These are phyloP conservation scores for Myiotriccus ornatus DNA, from an alignment of 2,797 vertebrate species.

Conservation along the genomic window DNA sequence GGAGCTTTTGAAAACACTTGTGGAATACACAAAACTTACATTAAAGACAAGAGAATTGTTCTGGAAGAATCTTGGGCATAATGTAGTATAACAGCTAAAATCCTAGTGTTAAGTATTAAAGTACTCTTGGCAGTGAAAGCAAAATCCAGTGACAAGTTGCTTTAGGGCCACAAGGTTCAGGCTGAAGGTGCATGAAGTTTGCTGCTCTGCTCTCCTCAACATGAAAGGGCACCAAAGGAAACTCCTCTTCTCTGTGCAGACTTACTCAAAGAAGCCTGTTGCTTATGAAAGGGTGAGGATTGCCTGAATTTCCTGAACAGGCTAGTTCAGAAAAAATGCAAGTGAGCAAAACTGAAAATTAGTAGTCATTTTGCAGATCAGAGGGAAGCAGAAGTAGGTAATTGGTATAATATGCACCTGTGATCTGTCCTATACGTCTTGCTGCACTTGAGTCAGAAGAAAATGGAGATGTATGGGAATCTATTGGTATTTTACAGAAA, in stretches of 20 bases:
- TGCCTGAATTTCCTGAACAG: neutral
- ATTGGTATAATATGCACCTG: neutral
- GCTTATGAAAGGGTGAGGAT: neutral
- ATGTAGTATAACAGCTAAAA: neutral
- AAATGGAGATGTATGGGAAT: neutral
- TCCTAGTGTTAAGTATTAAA: neutral
- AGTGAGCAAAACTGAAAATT: neutral
- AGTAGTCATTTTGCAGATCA: neutral
- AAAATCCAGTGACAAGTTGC: neutral
- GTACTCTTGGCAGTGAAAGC: neutral
- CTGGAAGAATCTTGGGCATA: neutral
- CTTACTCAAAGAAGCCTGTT: neutral
- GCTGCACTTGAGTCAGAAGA: neutral
- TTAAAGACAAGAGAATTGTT: neutral
- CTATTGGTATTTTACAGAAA: neutral
- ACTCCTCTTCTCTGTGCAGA: neutral
- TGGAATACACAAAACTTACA: neutral
- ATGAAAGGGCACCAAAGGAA: neutral
- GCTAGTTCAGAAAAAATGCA: neutral
- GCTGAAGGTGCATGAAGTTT: neutral
- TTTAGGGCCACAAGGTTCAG: neutral
- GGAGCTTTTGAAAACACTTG: neutral
- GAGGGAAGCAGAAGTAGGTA: neutral
- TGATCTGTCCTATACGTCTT: neutral
- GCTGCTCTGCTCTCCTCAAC: neutral